Evolutionary conservation across 2,113 vertebrate genomes (phyloP), one percentile per base, ranked within the genome.

Genomic region (Jaculus jaculus): DNA sequence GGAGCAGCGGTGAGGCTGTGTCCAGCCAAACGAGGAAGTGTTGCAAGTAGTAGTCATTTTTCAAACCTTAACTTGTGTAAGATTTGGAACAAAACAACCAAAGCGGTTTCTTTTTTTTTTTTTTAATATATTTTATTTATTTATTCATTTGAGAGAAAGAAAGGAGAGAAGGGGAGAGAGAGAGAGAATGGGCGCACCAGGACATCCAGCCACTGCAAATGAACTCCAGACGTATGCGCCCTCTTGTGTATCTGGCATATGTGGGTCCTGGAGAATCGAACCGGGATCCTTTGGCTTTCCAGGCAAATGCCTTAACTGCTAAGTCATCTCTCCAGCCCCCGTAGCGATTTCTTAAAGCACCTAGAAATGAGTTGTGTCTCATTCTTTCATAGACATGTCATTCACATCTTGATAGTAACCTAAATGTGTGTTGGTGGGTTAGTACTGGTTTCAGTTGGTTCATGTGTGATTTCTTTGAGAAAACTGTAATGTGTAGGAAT

Each of bases 11-110:
- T 65, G 82, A 63, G 77, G 34, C 30, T n/a, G 0, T 51, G 68
- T 73, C 66, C 1, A 17, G 42, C 28, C 34, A 51, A 73, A 82
- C 7, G 17, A 28, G 15, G 91, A 65, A 73, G 42, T 92, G 72
- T 89, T 92, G 60, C 32, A 85, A 88, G 61, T 77, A n/a, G 37
- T 91, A 75, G 10, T 93, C 30, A 9, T 84, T 93, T 92, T 80
- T 17, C 17, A 74, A 79, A 78, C 68, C 23, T 51, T 84, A 54
- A 42, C 5, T 78, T 77, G 69, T 73, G 34, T 77, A 89, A 89
- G n/a, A 60, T 74, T 73, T 84, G 63, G 3, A 73, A 58, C 90
- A 78, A 90, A 74, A 39, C 26, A 65, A 1, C 51, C 28, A 1
- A 84, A 69, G 47, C 2, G n/a, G 16, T 85, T 91, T 89, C 37